A percentile compares a stretch with the other conserved stretches of the same genome.
These are phyloP conservation scores for Brachyalestes nurse DNA, from an alignment of 2,797 vertebrate genomes.

Conservation along the genomic window DNA sequence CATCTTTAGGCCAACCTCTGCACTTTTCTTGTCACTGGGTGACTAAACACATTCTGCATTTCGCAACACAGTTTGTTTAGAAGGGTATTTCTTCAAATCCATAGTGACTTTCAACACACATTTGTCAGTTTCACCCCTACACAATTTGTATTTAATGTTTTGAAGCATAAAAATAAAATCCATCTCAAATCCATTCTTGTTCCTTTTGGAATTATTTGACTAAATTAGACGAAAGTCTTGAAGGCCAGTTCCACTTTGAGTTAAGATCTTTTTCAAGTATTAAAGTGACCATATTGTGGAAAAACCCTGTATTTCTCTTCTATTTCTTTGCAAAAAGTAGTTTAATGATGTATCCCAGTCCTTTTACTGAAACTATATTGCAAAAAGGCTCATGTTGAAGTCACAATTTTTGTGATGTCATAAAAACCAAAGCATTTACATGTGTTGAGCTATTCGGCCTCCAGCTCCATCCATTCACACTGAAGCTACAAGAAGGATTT, in stretches of 20 bases:
- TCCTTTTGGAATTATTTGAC: not conserved
- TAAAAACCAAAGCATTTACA: too few relatives aligned
- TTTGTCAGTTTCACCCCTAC: not conserved
- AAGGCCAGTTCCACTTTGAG: not conserved
- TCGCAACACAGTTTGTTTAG: not conserved
- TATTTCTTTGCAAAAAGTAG: too few relatives aligned
- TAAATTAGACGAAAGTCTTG: too few relatives aligned
- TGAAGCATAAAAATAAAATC: constrained; percentile 6
- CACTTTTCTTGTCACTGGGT: constrained; percentile 20
- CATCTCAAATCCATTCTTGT: not conserved
- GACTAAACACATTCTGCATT: constrained; percentile 11
- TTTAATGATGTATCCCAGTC: too few relatives aligned
- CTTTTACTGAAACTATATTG: too few relatives aligned
- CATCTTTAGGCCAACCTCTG: not conserved
- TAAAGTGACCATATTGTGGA: too few relatives aligned
- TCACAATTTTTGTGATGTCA: too few relatives aligned
- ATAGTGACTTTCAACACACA: not conserved
- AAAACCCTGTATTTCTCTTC: too few relatives aligned
- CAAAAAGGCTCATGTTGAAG: too few relatives aligned
- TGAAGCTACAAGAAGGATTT: too few relatives aligned
- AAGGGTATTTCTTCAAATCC: constrained; percentile 3
- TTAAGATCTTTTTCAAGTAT: not conserved
- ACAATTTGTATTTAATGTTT: not conserved
- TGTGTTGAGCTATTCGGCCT: too few relatives aligned
- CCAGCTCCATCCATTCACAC: too few relatives aligned